Conservation (phyloP, 2,888 invertebrate genomes). For the Arge pagana region DNA sequence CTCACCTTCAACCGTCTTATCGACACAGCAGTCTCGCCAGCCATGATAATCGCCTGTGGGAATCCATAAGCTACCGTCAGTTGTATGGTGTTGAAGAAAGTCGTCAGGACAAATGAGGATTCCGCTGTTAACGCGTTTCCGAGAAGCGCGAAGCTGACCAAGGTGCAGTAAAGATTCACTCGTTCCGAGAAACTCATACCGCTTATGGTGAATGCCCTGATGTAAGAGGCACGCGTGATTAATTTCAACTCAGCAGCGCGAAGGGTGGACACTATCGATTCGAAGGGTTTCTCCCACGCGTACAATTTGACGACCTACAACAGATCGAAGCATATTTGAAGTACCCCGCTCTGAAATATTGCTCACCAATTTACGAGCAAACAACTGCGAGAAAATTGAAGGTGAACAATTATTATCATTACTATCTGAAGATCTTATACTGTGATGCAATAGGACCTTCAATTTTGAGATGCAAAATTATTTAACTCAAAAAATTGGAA, state of each 20-base stretch:
- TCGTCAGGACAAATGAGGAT: constrained; percentile 63
- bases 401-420: no score
- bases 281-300: constrained; percentile 89
- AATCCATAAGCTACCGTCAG: constrained; percentile 66
- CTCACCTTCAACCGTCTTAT: constrained; percentile 61
- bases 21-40: constrained; percentile 65
- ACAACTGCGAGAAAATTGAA: no score
- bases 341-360: no score
- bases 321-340: no score
- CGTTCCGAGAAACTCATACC: constrained; percentile 76
- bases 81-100: constrained; percentile 69
- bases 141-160: constrained; percentile 61
- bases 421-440: no score
- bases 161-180: constrained; percentile 70
- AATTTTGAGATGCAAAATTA: no score
- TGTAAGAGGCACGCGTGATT: constrained; percentile 64
- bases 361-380: no score
- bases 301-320: constrained; percentile 93
- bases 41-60: constrained; percentile 59
- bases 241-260: constrained; percentile 71
- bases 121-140: constrained; percentile 51
- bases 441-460: no score
- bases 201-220: constrained; percentile 69
- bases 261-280: constrained; percentile 74
- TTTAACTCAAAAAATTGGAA: no score